Evolutionary conservation across 2,113 vertebrate genomes (phyloP).

Genomic region (Leiothrix lutea): DNA sequence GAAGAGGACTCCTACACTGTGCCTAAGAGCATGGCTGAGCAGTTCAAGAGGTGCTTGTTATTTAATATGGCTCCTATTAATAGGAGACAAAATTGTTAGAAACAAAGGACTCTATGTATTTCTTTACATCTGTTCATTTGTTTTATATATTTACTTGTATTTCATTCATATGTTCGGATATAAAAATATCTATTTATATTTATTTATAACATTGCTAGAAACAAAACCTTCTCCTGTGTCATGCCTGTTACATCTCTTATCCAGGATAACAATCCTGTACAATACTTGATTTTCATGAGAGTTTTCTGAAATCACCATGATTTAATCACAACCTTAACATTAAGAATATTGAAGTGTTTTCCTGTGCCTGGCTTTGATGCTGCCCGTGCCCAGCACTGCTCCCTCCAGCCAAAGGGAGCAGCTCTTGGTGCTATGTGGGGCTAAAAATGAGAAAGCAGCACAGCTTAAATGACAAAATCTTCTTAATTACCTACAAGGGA

Average conservation of each 20-base stretch:
- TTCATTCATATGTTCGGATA: background rate
- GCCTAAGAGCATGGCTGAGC: no score
- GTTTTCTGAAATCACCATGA: fast-evolving
- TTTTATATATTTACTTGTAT: background rate
- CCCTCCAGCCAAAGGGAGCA: background rate
- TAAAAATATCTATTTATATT: background rate
- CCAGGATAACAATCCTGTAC: background rate
- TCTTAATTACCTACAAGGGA: background rate
- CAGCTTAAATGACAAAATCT: background rate
- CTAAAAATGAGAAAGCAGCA: background rate
- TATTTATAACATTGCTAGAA: background rate
- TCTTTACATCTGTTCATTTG: background rate
- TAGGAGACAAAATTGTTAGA: background rate
- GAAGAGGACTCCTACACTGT: background rate
- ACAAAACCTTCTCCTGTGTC: background rate
- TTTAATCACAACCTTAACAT: background rate
- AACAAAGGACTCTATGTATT: background rate
- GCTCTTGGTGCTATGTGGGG: background rate
- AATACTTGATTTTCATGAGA: background rate
- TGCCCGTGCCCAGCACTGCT: background rate
- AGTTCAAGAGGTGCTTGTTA: background rate
- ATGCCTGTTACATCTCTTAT: background rate
- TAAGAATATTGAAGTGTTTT: background rate
- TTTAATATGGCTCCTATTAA: background rate
- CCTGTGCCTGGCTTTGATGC: background rate